Evolutionary conservation across 1,140 invertebrate genomes (phyloP).

Genomic region (Calosoma granatense): DNA sequence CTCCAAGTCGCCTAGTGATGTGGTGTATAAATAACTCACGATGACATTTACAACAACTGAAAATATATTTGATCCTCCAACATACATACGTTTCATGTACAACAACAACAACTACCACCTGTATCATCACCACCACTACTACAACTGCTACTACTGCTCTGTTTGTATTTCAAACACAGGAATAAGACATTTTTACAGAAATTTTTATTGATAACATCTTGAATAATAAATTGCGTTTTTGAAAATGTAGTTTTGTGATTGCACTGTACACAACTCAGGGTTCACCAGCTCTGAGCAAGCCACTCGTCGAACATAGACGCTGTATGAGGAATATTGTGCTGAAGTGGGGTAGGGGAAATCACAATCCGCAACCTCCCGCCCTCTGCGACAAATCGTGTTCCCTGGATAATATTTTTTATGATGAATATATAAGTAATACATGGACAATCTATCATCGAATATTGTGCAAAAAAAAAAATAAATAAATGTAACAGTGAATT

Average conservation of each 20-base stretch:
- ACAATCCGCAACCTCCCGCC: background rate
- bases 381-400: background rate
- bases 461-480: background rate
- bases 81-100: too few relatives aligned
- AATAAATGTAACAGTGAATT: background rate
- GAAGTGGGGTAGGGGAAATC: background rate
- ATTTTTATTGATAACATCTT: too few relatives aligned
- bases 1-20: background rate
- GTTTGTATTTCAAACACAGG: background rate
- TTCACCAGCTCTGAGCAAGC: background rate
- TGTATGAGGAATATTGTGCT: background rate
- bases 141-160: too few relatives aligned
- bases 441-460: slow-evolving; percentile 6
- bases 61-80: background rate
- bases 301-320: background rate
- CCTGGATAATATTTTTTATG: slow-evolving; percentile 1
- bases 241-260: background rate
- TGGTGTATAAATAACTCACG: background rate
- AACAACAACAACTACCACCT: too few relatives aligned
- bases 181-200: background rate
- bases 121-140: too few relatives aligned
- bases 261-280: background rate
- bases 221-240: background rate
- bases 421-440: background rate
- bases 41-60: background rate